phyloP scores from a whole-genome alignment of 2,113 vertebrate genomes.

The Sinocyclocheilus anshuiensis region DNA sequence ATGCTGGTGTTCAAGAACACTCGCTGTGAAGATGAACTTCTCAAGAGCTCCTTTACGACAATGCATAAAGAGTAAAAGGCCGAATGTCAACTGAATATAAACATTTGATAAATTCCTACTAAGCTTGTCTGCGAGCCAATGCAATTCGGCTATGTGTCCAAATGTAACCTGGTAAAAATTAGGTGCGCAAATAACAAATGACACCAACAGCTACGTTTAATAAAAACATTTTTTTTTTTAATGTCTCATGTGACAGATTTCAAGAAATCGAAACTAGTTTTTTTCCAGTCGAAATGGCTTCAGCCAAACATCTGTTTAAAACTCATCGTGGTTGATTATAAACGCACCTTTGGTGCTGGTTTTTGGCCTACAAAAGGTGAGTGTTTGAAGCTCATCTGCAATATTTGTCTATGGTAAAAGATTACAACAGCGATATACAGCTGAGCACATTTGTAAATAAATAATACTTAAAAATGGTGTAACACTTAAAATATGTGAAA shows the following conservation, averaged over 20 bases:
- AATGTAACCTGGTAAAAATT: neutral
- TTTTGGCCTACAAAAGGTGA: neutral
- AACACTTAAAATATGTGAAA: neutral
- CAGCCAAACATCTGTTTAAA: conserved; percentile 23
- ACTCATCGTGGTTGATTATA: conserved; percentile 18
- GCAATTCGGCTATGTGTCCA: neutral
- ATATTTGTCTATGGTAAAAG: neutral
- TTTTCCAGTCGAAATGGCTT: neutral
- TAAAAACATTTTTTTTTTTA: neutral
- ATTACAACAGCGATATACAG: neutral
- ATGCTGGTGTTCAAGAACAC: conserved; percentile 1
- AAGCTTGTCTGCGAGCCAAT: neutral
- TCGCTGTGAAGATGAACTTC: neutral
- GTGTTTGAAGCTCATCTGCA: neutral
- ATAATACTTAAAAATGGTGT: conserved; percentile 30
- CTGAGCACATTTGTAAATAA: conserved; percentile 8
- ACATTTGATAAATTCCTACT: neutral
- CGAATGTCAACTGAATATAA: neutral
- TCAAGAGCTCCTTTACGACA: neutral
- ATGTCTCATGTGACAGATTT: neutral
- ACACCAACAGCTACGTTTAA: neutral
- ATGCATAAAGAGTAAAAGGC: neutral
- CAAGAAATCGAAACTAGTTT: neutral
- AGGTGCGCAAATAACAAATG: conserved; percentile 1
- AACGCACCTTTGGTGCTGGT: neutral